Base-by-base conservation (phyloP, 2,113 vertebrate genomes). In the Gadus macrocephalus region DNA sequence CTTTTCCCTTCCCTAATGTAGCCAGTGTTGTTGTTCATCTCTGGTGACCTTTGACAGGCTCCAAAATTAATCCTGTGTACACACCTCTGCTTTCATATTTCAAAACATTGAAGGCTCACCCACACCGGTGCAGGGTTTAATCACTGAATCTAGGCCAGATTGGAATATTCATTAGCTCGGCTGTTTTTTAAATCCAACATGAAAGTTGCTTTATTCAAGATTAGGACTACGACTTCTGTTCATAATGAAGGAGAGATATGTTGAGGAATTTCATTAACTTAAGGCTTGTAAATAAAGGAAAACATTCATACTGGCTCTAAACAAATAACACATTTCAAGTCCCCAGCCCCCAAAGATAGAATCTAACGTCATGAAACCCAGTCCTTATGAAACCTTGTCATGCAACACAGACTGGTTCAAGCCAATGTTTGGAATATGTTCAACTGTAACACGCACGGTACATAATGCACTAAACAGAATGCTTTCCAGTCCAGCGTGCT, bases 141-240 rank as follows among this genome's bases (percentile, higher is more conserved):
- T 70, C 77, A 53, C 0, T 15, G 76, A 77, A 78, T 86, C 81
- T 80, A 71, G 84, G 81, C 74, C 84, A 82, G 70, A 80, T 75
- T 66, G 67, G 67, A 79, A 82, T 80, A 84, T 82, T 82, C 78
- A 84, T 84, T 62, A 69, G 68, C 53, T 58, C 53, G 70, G 62
- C 58, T 73, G 78, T 65, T 75, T 71, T 81, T 80, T 83, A 75
- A 66, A 75, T 55, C 12, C 53, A 55, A 55, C 16, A 55, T 55
- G 16, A 55, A 55, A 55, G 12, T 55, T 55, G 12, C 53, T 16
- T 55, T 55, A 15, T 16, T 55, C 53, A 55, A 55, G 16, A 55
- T 3, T 11, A 55, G 16, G 12, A 14, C 12, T 55, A 16, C 12
- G 16, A 55, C 53, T 55, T 3, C 53, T 15, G 16, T 15, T 14